phyloP scores from a whole-genome alignment of 53 echinoderm and acorn worm genomes.

The Paracentrotus lividus region DNA sequence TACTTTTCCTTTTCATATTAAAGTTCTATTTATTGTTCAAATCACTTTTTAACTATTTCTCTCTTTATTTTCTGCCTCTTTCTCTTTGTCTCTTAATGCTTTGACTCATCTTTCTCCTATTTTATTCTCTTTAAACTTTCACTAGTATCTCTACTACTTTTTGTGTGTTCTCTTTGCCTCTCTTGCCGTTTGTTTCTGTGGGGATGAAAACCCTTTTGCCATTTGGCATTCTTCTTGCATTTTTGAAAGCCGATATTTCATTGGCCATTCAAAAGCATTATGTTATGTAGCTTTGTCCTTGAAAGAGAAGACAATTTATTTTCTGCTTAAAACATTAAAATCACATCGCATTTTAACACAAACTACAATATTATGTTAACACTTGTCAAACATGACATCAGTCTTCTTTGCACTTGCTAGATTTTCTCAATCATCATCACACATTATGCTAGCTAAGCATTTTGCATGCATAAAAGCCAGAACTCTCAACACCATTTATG shows the following conservation, averaged over 20 bases:
- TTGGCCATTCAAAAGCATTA: constrained; percentile 53
- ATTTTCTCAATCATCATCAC: constrained; percentile 31
- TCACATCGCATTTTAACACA: constrained; percentile 6
- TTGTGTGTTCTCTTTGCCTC: constrained; percentile 15
- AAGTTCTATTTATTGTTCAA: not conserved
- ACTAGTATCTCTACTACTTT: constrained; percentile 7
- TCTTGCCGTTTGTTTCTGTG: not conserved
- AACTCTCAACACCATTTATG: constrained; percentile 49
- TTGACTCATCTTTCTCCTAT: not conserved
- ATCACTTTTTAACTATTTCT: too few species aligned
- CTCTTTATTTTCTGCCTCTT: not conserved
- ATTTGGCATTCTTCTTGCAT: constrained; percentile 26
- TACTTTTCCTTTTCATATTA: not conserved
- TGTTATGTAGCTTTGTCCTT: constrained; percentile 48
- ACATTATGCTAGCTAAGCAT: not conserved
- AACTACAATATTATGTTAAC: not conserved
- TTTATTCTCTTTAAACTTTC: not conserved
- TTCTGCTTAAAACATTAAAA: not conserved
- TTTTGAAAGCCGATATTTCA: constrained; percentile 32
- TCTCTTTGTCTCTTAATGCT: not conserved
- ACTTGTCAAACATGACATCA: not conserved
- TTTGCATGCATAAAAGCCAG: constrained; percentile 49
- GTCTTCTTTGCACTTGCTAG: constrained; percentile 8
- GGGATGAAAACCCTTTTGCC: not conserved
- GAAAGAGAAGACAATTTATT: constrained; percentile 51